phyloP scores from a whole-genome alignment of 1,140 invertebrate species.

The Nebria ingens region DNA sequence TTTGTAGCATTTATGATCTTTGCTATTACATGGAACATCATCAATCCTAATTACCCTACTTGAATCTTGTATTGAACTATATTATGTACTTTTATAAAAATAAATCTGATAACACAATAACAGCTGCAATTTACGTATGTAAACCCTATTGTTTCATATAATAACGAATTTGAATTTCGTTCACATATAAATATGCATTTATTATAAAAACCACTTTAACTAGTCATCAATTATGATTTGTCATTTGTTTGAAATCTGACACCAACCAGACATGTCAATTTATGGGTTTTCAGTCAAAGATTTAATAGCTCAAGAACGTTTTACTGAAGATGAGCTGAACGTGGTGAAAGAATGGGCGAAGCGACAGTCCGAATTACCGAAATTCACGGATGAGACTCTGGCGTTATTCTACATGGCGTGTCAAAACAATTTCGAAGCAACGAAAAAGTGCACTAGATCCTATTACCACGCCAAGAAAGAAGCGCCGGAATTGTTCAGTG shows the following conservation, averaged over 20 bases:
- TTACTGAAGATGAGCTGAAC: not conserved
- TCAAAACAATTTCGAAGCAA: conserved; percentile 41
- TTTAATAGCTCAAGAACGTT: not conserved
- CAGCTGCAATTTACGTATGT: no score
- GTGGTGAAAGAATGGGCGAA: not conserved
- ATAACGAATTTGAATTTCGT: no score
- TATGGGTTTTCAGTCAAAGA: not conserved
- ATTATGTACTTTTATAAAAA: no score
- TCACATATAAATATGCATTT: no score
- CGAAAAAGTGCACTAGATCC: conserved; percentile 45
- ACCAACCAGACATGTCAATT: not conserved
- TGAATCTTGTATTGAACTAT: not conserved
- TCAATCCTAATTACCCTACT: conserved; percentile 38
- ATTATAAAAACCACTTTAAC: no score
- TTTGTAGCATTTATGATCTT: conserved; percentile 61
- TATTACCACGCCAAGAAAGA: conserved; percentile 45
- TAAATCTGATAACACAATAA: no score
- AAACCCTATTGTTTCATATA: no score
- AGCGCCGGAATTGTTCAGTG: conserved; percentile 46
- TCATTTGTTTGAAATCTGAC: no score
- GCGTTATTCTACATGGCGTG: conserved; percentile 50
- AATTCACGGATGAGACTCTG: conserved; percentile 33
- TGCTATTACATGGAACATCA: conserved; percentile 66
- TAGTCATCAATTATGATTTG: no score
- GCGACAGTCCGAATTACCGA: conserved; percentile 10